Percentiles rank a stretch among this genome's conserved stretches.
Conservation (phyloP, 2,113 vertebrate species). For the Dasypus novemcinctus region DNA sequence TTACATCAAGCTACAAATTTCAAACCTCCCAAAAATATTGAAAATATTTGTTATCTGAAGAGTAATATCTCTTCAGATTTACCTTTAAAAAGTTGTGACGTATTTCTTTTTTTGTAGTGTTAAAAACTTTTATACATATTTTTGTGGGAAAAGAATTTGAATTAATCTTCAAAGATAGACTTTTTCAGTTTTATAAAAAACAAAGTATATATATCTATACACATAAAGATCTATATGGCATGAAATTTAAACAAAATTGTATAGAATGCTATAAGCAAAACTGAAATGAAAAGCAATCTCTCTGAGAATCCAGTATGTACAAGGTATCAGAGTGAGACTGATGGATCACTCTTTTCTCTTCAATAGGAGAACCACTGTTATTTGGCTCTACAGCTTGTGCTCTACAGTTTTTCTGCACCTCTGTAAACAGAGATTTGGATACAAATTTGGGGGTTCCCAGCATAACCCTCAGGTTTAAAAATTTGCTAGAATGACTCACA, state of each 20-base stretch:
- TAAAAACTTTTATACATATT: background rate
- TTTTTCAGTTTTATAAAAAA: constrained; percentile 2
- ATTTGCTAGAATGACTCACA: too few relatives aligned
- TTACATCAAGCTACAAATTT: constrained; percentile 22
- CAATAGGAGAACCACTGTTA: background rate
- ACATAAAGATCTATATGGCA: too few relatives aligned
- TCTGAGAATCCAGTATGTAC: background rate
- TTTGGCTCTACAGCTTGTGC: background rate
- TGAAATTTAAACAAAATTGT: background rate
- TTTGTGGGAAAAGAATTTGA: background rate
- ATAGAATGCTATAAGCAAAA: background rate
- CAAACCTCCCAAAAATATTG: background rate
- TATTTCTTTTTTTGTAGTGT: background rate
- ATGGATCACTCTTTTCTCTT: background rate
- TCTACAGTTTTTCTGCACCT: background rate
- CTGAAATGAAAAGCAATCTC: background rate
- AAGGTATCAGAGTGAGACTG: background rate
- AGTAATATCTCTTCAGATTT: background rate
- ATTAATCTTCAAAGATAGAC: background rate
- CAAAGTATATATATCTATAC: background rate
- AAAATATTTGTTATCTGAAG: background rate
- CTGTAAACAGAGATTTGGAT: background rate
- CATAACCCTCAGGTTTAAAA: too few relatives aligned
- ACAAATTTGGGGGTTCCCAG: too few relatives aligned
- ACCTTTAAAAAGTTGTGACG: background rate